Evolutionary conservation across 2,797 vertebrate genomes (phyloP).

Genomic region (Alcedo quadribrachys): DNA sequence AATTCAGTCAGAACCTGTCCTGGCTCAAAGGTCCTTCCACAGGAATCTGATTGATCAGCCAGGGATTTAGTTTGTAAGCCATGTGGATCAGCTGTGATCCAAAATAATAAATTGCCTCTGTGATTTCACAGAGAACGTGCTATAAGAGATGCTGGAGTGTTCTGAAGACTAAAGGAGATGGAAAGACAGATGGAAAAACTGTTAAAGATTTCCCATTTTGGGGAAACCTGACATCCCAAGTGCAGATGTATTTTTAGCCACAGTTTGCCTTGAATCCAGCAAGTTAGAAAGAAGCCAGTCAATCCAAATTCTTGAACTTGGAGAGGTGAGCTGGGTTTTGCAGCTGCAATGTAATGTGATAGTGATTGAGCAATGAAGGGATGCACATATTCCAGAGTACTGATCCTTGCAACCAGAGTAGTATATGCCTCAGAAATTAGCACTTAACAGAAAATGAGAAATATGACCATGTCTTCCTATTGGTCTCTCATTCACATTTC

Average conservation of each 20-base stretch:
- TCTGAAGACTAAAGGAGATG: constrained; percentile 20
- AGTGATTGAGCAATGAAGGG: constrained; percentile 1
- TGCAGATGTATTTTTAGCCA: neutral
- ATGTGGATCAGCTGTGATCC: constrained; percentile 60
- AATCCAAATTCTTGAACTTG: neutral
- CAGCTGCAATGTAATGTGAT: neutral
- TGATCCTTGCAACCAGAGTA: constrained; percentile 1
- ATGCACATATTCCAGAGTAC: neutral
- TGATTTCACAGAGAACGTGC: constrained; percentile 57
- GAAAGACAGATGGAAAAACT: constrained; percentile 5
- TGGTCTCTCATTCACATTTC: neutral
- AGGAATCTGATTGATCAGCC: constrained; percentile 3
- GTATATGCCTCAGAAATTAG: constrained; percentile 20
- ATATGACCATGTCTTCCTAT: neutral
- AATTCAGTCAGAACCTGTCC: constrained; percentile 6
- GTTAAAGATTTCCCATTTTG: constrained; percentile 47
- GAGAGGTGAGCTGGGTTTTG: constrained; percentile 30
- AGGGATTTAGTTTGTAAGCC: constrained; percentile 46
- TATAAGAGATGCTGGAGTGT: constrained; percentile 20
- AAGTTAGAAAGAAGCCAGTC: neutral
- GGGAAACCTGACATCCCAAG: constrained; percentile 21
- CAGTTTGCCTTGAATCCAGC: constrained; percentile 18
- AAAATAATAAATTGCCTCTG: constrained; percentile 55
- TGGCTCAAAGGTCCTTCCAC: constrained; percentile 5
- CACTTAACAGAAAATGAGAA: neutral